These are phyloP conservation scores for Cynocephalus volans DNA, from an alignment of 2,113 vertebrate genomes.

Conservation along the genomic window DNA sequence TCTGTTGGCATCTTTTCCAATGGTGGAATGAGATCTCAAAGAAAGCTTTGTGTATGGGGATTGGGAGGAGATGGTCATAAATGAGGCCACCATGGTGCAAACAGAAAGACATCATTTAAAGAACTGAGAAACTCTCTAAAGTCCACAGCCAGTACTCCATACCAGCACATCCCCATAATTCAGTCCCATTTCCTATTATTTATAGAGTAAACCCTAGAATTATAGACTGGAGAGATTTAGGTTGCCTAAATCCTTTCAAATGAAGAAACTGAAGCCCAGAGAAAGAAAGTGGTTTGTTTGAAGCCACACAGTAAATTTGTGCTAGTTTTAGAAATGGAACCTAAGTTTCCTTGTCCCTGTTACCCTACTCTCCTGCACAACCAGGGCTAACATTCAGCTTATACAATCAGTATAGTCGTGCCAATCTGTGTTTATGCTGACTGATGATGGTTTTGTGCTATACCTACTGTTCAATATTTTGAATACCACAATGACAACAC, in stretches of 20 bases:
- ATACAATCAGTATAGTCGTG: neutral
- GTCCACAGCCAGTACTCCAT: neutral
- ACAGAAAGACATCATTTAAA: neutral
- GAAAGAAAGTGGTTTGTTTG: neutral
- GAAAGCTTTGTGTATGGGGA: neutral
- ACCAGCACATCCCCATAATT: too few species aligned
- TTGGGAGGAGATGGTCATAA: accelerated
- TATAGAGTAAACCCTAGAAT: neutral
- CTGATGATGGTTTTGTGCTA: neutral
- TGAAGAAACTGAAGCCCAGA: neutral
- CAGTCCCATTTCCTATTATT: neutral
- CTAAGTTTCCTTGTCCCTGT: neutral
- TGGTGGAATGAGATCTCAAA: neutral
- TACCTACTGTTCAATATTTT: neutral
- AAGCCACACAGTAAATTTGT: neutral
- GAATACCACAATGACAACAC: neutral
- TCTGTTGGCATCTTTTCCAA: constrained; percentile 8
- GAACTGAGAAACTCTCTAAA: neutral
- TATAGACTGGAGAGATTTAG: neutral
- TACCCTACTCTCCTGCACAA: neutral
- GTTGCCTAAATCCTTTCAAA: neutral
- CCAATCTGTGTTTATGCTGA: neutral
- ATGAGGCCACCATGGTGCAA: neutral
- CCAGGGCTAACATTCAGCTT: neutral
- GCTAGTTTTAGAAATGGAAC: neutral